These are phyloP conservation scores for Lottia gigantea DNA, from an alignment of 2,888 invertebrate species.

Conservation along the genomic window DNA sequence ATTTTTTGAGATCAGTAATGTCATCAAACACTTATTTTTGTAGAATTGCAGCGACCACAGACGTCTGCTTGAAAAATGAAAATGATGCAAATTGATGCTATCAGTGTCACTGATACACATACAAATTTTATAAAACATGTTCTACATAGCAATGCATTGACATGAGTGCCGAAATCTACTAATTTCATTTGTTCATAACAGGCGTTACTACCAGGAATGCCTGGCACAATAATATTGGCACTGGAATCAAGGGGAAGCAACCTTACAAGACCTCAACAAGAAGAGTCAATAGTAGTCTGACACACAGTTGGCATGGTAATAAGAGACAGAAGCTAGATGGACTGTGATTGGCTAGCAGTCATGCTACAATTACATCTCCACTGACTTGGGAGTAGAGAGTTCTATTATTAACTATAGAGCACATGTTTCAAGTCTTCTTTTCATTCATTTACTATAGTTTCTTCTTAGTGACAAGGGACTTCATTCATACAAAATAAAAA, in stretches of 20 bases:
- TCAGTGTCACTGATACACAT: too few species aligned
- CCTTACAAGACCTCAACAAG: not conserved
- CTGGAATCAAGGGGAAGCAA: not conserved
- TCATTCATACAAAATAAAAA: too few species aligned
- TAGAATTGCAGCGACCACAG: too few species aligned
- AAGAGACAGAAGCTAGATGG: constrained; percentile 8
- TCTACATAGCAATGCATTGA: too few species aligned
- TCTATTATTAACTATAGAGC: constrained; percentile 5
- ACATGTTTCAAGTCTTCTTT: constrained; percentile 1
- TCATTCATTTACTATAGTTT: not conserved
- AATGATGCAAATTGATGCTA: too few species aligned
- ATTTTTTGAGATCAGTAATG: too few species aligned
- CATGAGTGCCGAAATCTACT: too few species aligned
- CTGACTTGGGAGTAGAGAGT: not conserved
- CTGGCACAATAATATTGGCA: not conserved
- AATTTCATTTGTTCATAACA: too few species aligned
- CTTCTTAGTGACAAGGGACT: constrained; percentile 2
- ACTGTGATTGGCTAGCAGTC: constrained; percentile 9
- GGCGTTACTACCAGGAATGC: too few species aligned
- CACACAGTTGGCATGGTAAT: constrained; percentile 31
- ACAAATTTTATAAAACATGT: too few species aligned
- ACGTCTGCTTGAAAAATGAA: too few species aligned
- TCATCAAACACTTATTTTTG: too few species aligned
- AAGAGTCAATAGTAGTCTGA: not conserved
- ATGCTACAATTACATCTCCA: constrained; percentile 8